These are phyloP conservation scores for Pachydiplax longipennis DNA, from an alignment of 2,888 invertebrate species.

Conservation along the genomic window DNA sequence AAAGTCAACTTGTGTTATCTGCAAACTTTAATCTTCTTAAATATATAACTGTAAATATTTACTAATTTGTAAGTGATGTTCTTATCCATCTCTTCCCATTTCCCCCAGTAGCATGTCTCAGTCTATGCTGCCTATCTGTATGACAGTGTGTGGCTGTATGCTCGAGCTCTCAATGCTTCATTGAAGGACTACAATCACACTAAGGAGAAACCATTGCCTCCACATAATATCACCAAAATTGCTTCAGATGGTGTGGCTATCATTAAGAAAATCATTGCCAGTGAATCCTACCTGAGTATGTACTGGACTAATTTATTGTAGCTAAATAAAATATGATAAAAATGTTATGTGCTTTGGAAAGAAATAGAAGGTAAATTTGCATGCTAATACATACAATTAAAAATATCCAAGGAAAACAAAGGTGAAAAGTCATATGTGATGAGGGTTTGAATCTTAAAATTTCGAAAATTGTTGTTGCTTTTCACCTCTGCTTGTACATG, in stretches of 20 bases:
- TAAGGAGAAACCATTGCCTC: slow-evolving; percentile 55
- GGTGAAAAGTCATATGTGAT: no score
- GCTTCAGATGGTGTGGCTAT: slow-evolving; percentile 87
- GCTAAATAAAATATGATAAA: slow-evolving; percentile 36
- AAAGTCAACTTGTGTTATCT: no score
- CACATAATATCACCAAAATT: slow-evolving; percentile 70
- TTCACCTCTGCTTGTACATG: no score
- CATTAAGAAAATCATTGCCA: slow-evolving; percentile 83
- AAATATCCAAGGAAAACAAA: no score
- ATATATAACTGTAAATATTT: not conserved
- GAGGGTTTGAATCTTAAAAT: no score
- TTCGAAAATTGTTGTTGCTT: no score
- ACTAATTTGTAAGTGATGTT: not conserved
- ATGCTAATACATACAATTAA: no score
- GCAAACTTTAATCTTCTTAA: no score
- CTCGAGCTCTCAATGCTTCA: slow-evolving; percentile 80
- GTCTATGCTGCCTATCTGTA: slow-evolving; percentile 94
- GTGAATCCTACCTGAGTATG: slow-evolving; percentile 87
- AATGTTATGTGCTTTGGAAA: no score
- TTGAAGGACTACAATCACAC: slow-evolving; percentile 60
- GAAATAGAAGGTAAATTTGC: no score
- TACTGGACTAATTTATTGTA: slow-evolving; percentile 54
- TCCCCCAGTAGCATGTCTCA: slow-evolving; percentile 76
- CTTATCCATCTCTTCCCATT: slow-evolving; percentile 48
- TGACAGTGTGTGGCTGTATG: slow-evolving; percentile 92